A percentile compares a stretch with the other conserved stretches of the same genome.
Evolutionary conservation across 2,113 vertebrate species (phyloP).

Genomic region (Talpa occidentalis): DNA sequence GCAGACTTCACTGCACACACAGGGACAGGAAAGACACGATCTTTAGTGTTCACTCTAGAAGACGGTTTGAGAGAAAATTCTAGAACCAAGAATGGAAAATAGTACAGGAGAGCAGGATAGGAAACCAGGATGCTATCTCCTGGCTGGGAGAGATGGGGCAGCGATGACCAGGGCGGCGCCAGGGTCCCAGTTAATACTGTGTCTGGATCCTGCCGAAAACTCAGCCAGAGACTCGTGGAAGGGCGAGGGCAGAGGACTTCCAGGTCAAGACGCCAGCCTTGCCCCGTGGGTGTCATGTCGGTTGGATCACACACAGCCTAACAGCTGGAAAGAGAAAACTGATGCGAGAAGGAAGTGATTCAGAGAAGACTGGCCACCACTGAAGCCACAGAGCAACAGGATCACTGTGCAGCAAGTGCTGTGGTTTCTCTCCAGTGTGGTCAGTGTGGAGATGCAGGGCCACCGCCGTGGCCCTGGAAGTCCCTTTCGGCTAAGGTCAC

Average conservation of each 20-base stretch:
- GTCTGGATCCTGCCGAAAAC: conserved; percentile 22
- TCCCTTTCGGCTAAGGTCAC: conserved; percentile 46
- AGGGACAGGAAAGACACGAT: not conserved
- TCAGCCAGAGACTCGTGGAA: not conserved
- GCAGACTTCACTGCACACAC: not conserved
- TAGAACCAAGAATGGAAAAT: not conserved
- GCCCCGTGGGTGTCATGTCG: not conserved
- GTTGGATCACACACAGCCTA: not conserved
- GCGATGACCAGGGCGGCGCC: not conserved
- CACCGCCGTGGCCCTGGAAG: not conserved
- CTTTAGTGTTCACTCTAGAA: conserved; percentile 53
- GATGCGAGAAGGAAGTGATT: conserved; percentile 2
- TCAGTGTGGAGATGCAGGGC: conserved; percentile 36
- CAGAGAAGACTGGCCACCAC: conserved; percentile 44
- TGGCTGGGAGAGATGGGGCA: not conserved
- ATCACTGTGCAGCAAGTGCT: conserved; percentile 33
- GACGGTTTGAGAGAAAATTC: not conserved
- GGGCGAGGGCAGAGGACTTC: conserved; percentile 39
- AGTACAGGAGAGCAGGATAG: not conserved
- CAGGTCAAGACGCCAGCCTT: not conserved
- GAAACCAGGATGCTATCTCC: not conserved
- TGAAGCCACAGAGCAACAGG: conserved; percentile 37
- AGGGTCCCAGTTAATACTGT: not conserved
- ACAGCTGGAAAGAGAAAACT: conserved; percentile 53
- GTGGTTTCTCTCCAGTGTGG: conserved; percentile 23